Evolutionary conservation across 2,113 vertebrate genomes (phyloP).

Genomic region (Microtus montanus): DNA sequence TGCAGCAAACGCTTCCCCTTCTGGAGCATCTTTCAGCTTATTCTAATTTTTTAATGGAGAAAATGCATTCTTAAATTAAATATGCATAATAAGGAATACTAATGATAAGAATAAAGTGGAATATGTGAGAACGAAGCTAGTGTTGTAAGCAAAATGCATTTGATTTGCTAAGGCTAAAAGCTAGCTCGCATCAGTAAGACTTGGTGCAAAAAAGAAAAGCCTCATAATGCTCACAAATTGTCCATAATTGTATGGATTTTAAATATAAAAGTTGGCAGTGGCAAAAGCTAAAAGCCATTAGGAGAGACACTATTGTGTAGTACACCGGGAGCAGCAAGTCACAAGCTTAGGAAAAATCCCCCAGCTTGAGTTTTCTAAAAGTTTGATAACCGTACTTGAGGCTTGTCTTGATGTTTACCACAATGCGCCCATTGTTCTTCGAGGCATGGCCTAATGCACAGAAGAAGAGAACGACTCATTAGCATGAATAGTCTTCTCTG

Average conservation of each 20-base stretch:
- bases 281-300: constrained; percentile 99
- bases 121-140: constrained; percentile 84
- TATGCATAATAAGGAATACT: constrained; percentile 89
- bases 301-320: constrained; percentile 88
- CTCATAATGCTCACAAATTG: constrained; percentile 93
- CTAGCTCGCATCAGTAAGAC: constrained; percentile 84
- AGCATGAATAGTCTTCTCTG: constrained; percentile 94
- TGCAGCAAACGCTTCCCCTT: constrained; percentile 87
- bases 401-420: constrained; percentile 89
- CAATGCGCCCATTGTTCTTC: constrained; percentile 89
- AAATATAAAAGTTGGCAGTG: constrained; percentile 91
- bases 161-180: constrained; percentile 85
- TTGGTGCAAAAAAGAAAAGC: constrained; percentile 88
- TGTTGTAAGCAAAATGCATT: constrained; percentile 87
- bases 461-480: constrained; percentile 96
- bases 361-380: constrained; percentile 90
- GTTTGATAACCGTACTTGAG: constrained; percentile 90
- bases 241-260: constrained; percentile 96
- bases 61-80: constrained; percentile 92
- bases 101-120: constrained; percentile 90
- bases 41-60: constrained; percentile 92
- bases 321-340: constrained; percentile 86
- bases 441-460: constrained; percentile 93
- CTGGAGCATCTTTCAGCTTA: constrained; percentile 83
- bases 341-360: constrained; percentile 86